Evolutionary conservation across 2,888 invertebrate genomes (phyloP), one percentile per base, ranked within the genome.

Genomic region (Lottia gigantea): DNA sequence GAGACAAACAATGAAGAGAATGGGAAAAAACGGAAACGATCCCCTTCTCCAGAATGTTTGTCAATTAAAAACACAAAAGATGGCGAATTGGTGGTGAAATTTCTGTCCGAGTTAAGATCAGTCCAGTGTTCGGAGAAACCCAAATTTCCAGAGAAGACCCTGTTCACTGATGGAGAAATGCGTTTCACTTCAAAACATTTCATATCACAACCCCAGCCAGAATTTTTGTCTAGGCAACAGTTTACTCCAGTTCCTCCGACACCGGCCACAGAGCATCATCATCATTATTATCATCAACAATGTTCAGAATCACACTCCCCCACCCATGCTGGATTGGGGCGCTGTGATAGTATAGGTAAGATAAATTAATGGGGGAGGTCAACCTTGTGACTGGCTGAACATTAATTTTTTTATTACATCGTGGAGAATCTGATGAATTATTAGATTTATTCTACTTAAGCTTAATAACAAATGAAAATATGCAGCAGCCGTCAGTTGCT

Each of bases 321-420:
- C 14, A 40, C 68, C 14, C 14, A 14, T 6, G 69, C 66, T 15
- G 68, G 71, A n/a, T 63, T 81, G 15, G 49, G 66, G 23, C 77
- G 79, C 67, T 72, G 68, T 55, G 81, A 81, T 67, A 81, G 80
- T 74, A 73, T 80, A 68, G 81, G 81, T 81, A 74, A 70, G 74
- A 69, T 7, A 4, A 23, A 31, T 31, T 31, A 31, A 31, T 2
- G 31, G 31, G 31, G 6, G 31, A 6, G 31, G 31, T 31, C 3
- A 31, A 31, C 31, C 31, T 31, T 31, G 31, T 31, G 31, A 31
- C 31, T 31, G 31, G 6, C 31, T 31, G 31, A 31, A 6, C 31
- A 31, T 31, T 3, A 3, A 31, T 2, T 3, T 31, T 31, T 31
- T 31, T 31, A 31, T n/a, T n/a, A n/a, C n/a, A n/a, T n/a, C n/a